Evolutionary conservation across 1,140 invertebrate genomes (phyloP).

Genomic region (Trichomalopsis sarcophagae): DNA sequence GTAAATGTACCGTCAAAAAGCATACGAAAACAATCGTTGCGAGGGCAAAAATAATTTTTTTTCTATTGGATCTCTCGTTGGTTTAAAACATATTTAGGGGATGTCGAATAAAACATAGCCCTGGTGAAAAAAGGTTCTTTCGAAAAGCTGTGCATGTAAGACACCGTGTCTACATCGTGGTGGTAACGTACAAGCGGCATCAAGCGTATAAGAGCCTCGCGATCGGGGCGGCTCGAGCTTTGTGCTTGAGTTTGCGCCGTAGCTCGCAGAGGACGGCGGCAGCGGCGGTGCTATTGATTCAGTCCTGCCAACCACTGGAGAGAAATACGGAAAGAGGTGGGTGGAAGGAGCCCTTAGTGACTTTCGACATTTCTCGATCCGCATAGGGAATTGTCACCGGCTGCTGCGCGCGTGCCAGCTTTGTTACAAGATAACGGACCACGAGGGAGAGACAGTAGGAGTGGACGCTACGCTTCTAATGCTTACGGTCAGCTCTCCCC

Average conservation of each 20-base stretch:
- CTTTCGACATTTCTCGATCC: conserved; percentile 36
- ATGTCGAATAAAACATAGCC: too few species aligned
- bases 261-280: background rate
- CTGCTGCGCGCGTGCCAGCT: conserved; percentile 17
- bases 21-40: background rate
- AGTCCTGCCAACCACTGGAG: conserved; percentile 38
- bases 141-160: too few species aligned
- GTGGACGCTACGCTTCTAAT: conserved; percentile 15
- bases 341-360: conserved; percentile 30
- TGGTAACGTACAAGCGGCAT: background rate
- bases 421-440: conserved; percentile 42
- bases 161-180: too few species aligned
- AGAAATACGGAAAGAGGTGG: background rate
- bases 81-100: too few species aligned
- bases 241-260: conserved; percentile 17
- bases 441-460: background rate
- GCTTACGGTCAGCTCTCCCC: background rate
- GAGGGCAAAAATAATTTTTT: too few species aligned
- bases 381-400: conserved; percentile 34
- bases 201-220: conserved; percentile 40
- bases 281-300: conserved; percentile 43
- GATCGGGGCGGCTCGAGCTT: background rate
- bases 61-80: too few species aligned
- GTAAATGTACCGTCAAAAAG: background rate
- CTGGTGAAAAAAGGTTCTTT: too few species aligned